Conservation (phyloP, 2,113 vertebrate genomes). For the Uropsilus gracilis region DNA sequence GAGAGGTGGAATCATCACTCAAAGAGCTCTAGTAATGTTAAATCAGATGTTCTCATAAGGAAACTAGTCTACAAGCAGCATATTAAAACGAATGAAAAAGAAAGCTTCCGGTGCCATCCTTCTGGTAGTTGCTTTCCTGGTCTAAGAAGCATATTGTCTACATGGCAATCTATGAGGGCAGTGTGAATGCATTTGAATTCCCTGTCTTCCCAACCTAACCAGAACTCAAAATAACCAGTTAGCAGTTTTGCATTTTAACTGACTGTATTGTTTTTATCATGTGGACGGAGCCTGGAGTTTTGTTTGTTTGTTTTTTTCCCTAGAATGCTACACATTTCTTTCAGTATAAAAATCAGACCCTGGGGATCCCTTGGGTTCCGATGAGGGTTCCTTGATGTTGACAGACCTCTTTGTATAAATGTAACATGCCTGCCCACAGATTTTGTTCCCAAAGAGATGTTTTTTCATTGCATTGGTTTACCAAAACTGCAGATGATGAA, state of each 20-base stretch:
- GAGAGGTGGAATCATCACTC: not conserved
- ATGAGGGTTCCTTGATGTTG: not conserved
- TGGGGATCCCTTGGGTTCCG: fast-evolving
- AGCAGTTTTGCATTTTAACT: not conserved
- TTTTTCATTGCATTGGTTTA: not conserved
- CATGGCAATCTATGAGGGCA: not conserved
- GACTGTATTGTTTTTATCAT: not conserved
- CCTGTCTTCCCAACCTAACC: not conserved
- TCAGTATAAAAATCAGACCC: not conserved
- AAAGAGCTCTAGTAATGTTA: not conserved
- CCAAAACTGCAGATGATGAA: not conserved
- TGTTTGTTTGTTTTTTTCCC: no score
- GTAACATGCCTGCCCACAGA: conserved; percentile 7
- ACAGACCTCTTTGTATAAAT: fast-evolving
- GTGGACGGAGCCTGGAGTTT: not conserved
- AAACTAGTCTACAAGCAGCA: not conserved
- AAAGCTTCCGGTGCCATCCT: not conserved
- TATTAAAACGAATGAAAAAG: not conserved
- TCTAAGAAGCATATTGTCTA: not conserved
- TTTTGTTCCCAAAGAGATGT: not conserved
- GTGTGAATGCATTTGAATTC: not conserved
- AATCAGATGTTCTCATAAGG: not conserved
- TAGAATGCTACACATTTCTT: not conserved
- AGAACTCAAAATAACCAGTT: not conserved
- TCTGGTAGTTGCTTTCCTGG: not conserved